Conservation (phyloP, 2,888 invertebrate species). For the Pegoplata infirma region DNA sequence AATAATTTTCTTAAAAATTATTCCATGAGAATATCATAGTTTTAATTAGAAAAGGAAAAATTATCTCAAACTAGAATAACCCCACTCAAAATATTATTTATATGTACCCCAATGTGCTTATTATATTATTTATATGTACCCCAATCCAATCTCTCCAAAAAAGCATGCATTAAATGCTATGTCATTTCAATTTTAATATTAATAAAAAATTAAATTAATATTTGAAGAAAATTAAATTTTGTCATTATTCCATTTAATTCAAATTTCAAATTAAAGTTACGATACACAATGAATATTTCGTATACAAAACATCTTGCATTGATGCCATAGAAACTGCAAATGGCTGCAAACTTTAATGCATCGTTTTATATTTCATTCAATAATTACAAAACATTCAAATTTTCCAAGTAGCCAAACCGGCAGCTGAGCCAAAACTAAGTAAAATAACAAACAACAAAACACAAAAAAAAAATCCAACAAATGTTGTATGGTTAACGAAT, state of each 20-base stretch:
- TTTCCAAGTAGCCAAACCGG: constrained; percentile 11
- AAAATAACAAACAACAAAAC: constrained; percentile 1
- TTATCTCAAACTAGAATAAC: no score
- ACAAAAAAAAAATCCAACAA: no score
- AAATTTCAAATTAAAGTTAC: background rate
- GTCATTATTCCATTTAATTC: constrained; percentile 1
- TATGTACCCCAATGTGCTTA: no score
- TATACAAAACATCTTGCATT: background rate
- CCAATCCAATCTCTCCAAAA: constrained; percentile 10
- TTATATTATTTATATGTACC: no score
- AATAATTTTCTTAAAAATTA: no score
- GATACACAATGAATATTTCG: background rate
- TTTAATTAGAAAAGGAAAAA: no score
- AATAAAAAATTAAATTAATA: constrained; percentile 23
- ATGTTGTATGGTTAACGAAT: background rate
- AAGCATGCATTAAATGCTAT: no score
- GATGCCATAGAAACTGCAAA: background rate
- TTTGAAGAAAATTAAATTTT: background rate
- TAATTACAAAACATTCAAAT: constrained; percentile 8
- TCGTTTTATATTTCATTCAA: constrained; percentile 1
- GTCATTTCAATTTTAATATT: background rate
- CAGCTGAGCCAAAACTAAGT: background rate
- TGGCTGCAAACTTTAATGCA: background rate
- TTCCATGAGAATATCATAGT: no score
- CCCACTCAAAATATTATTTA: no score